Evolutionary conservation across 2,113 vertebrate species (phyloP).

Genomic region (Sialia sialis): DNA sequence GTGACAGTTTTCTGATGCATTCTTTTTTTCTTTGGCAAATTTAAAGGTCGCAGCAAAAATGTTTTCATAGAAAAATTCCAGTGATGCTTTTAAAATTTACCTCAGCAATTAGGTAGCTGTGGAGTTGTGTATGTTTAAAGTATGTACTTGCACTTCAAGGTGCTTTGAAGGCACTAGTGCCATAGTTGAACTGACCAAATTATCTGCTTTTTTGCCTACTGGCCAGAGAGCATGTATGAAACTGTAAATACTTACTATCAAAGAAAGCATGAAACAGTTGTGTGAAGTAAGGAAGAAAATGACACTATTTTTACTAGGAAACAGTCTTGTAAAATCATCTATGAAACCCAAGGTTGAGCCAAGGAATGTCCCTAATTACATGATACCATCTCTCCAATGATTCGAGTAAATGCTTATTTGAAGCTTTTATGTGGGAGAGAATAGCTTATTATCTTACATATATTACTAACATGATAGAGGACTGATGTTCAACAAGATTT

Average conservation of each 20-base stretch:
- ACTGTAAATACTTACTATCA: background rate
- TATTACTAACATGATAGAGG: background rate
- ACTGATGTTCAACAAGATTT: background rate
- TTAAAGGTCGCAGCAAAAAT: background rate
- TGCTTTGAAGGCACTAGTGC: background rate
- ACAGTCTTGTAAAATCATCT: background rate
- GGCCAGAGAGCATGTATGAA: background rate
- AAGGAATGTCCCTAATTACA: background rate
- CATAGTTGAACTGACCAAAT: background rate
- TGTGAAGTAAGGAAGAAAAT: background rate
- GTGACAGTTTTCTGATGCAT: background rate
- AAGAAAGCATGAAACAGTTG: background rate
- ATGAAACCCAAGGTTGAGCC: background rate
- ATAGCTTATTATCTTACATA: background rate
- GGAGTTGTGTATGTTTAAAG: background rate
- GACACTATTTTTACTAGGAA: background rate
- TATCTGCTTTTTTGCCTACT: background rate
- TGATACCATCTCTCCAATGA: background rate
- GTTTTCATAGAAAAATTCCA: background rate
- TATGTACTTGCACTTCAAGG: background rate
- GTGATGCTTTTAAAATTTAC: background rate
- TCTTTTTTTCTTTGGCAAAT: background rate
- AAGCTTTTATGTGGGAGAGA: background rate
- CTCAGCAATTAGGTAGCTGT: background rate
- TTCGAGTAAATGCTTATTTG: background rate